phyloP scores from a whole-genome alignment of 2,888 invertebrate genomes.

The Dynastes tityus region DNA sequence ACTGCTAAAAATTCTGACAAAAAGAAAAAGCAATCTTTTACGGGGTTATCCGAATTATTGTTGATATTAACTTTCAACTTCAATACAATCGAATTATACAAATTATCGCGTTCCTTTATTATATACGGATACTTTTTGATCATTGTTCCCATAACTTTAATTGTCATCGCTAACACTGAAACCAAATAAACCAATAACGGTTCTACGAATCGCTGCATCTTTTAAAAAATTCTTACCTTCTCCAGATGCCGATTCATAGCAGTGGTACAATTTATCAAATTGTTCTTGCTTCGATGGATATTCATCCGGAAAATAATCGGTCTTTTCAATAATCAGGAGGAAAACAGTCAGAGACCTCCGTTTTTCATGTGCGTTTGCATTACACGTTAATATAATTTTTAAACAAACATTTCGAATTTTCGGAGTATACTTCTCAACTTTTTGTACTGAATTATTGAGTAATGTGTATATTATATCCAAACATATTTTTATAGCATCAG shows the following conservation, averaged over 20 bases:
- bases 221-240: conserved; percentile 2
- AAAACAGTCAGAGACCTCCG: conserved; percentile 61
- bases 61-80: conserved; percentile 57
- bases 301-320: conserved; percentile 47
- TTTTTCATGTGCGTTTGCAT: conserved; percentile 60
- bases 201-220: background rate
- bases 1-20: conserved; percentile 62
- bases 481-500: conserved; percentile 55
- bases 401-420: conserved; percentile 61
- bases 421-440: conserved; percentile 61
- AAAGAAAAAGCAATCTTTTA: conserved; percentile 62
- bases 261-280: conserved; percentile 32
- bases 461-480: conserved; percentile 64
- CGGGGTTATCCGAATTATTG: conserved; percentile 56
- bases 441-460: conserved; percentile 62
- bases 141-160: conserved; percentile 61
- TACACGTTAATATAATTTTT: conserved; percentile 58
- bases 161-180: conserved; percentile 63
- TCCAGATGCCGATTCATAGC: conserved; percentile 11
- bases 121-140: conserved; percentile 62
- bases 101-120: conserved; percentile 55
- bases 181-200: background rate
- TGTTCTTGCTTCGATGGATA: conserved; percentile 20
- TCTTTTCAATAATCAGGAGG: conserved; percentile 60
- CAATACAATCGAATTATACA: conserved; percentile 57